These are phyloP conservation scores for Luperina nickerlii DNA, from an alignment of 2,888 invertebrate genomes.

Conservation along the genomic window DNA sequence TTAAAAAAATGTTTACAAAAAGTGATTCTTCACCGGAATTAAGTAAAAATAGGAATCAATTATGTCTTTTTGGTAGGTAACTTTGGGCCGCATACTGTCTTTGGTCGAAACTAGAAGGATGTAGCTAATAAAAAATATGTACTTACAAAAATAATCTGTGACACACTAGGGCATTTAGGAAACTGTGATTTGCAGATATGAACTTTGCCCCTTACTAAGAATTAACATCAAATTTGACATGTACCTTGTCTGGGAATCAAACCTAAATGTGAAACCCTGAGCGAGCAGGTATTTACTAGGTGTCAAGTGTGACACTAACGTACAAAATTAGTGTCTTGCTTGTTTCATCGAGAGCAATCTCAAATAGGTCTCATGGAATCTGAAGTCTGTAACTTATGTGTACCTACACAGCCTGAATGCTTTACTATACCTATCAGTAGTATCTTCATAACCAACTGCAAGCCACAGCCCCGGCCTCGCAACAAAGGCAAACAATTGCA, in stretches of 20 bases:
- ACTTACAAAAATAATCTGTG: slow-evolving; percentile 67
- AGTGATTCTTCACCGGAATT: slow-evolving; percentile 75
- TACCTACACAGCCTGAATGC: slow-evolving; percentile 20
- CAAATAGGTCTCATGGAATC: slow-evolving; percentile 13
- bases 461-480: slow-evolving; percentile 45
- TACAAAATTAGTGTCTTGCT: background rate
- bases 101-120: slow-evolving; percentile 80
- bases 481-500: slow-evolving; percentile 66
- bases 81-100: slow-evolving; percentile 83
- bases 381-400: background rate
- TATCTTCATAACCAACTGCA: slow-evolving; percentile 34
- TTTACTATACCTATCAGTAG: background rate
- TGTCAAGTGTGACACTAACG: background rate
- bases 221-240: background rate
- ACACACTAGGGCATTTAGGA: slow-evolving; percentile 40
- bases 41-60: slow-evolving; percentile 82
- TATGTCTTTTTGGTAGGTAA: slow-evolving; percentile 85
- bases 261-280: background rate
- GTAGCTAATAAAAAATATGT: slow-evolving; percentile 71
- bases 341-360: slow-evolving; percentile 21
- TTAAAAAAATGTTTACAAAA: slow-evolving; percentile 74
- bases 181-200: slow-evolving; percentile 51
- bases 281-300: background rate
- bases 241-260: background rate
- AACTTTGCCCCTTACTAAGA: background rate